phyloP scores from a whole-genome alignment of 2,888 invertebrate species.

The Sminthurinus aureus region DNA sequence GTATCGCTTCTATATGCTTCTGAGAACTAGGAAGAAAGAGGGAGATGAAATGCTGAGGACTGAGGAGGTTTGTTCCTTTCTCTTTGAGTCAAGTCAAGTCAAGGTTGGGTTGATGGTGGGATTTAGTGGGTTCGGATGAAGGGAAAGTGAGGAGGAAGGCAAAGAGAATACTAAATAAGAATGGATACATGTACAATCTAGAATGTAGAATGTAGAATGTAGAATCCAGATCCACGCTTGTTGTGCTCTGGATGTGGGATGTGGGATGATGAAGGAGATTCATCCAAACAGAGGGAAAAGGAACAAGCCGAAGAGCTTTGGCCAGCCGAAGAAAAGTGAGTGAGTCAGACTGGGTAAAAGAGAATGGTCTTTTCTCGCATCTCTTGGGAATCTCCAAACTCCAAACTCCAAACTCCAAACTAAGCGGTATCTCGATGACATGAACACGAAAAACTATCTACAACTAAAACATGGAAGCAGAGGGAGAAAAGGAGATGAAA shows the following conservation, averaged over 20 bases:
- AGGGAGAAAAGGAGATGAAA: neutral
- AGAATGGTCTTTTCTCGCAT: slow-evolving; percentile 16
- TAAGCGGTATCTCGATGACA: slow-evolving; percentile 30
- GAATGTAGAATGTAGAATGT: too few relatives aligned
- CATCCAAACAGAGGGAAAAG: neutral
- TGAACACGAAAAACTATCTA: neutral
- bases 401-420: too few relatives aligned
- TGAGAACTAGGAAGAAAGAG: too few relatives aligned
- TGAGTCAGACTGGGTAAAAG: neutral
- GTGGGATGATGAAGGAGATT: neutral
- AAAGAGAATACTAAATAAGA: slow-evolving; percentile 27
- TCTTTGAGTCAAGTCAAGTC: slow-evolving; percentile 1
- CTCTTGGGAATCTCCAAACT: slow-evolving; percentile 21
- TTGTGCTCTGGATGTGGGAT: too few relatives aligned
- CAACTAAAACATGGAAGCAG: neutral
- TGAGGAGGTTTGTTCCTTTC: neutral
- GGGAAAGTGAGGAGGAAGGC: slow-evolving; percentile 26
- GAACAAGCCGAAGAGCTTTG: neutral
- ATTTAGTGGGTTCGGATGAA: neutral
- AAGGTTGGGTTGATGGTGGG: slow-evolving; percentile 15
- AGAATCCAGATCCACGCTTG: neutral
- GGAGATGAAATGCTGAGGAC: too few relatives aligned
- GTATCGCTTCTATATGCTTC: too few relatives aligned
- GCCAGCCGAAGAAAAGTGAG: neutral
- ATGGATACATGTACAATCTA: neutral